phyloP scores from a whole-genome alignment of 1,140 invertebrate species.

The Drosophila takahashii region DNA sequence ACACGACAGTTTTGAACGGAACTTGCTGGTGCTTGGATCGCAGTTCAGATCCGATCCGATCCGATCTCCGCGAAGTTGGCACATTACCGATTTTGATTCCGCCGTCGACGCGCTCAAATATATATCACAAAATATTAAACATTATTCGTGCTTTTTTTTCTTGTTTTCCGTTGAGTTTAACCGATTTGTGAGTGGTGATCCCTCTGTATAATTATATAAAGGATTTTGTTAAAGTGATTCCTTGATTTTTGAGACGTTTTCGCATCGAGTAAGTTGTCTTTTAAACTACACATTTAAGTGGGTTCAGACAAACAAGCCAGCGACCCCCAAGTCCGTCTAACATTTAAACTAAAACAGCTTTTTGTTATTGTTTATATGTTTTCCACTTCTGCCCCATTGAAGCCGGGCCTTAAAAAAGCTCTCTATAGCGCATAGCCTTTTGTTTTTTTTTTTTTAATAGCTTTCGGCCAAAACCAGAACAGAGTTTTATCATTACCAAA shows the following conservation, averaged over 20 bases:
- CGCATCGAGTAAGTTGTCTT: slow-evolving; percentile 7
- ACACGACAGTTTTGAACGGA: slow-evolving; percentile 68
- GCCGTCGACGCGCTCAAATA: slow-evolving; percentile 28
- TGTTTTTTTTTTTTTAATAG: slow-evolving; percentile 24
- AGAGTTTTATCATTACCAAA: slow-evolving; percentile 29
- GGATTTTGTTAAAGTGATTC: slow-evolving; percentile 4
- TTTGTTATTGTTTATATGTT: slow-evolving; percentile 57
- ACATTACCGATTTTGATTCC: no score
- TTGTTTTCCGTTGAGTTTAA: slow-evolving; percentile 19
- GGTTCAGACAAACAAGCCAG: slow-evolving; percentile 19
- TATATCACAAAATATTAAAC: slow-evolving; percentile 28
- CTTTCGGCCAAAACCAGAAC: slow-evolving; percentile 56
- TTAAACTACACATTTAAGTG: no score
- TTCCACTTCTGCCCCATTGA: slow-evolving; percentile 39
- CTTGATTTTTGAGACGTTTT: slow-evolving; percentile 1
- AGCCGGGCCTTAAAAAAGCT: slow-evolving; percentile 51
- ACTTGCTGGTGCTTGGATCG: slow-evolving; percentile 57
- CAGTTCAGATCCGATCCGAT: no score
- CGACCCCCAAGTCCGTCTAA: slow-evolving; percentile 48
- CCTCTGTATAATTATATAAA: slow-evolving; percentile 2
- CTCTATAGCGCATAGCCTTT: slow-evolving; percentile 34
- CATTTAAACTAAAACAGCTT: slow-evolving; percentile 55
- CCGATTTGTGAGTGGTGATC: slow-evolving; percentile 14
- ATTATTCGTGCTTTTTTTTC: slow-evolving; percentile 29
- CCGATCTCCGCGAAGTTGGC: slow-evolving; percentile 10